Percentiles rank a stretch among this genome's conserved stretches.
These are phyloP conservation scores for Cyclopterus lumpus DNA, from an alignment of 2,797 vertebrate genomes.

Conservation along the genomic window DNA sequence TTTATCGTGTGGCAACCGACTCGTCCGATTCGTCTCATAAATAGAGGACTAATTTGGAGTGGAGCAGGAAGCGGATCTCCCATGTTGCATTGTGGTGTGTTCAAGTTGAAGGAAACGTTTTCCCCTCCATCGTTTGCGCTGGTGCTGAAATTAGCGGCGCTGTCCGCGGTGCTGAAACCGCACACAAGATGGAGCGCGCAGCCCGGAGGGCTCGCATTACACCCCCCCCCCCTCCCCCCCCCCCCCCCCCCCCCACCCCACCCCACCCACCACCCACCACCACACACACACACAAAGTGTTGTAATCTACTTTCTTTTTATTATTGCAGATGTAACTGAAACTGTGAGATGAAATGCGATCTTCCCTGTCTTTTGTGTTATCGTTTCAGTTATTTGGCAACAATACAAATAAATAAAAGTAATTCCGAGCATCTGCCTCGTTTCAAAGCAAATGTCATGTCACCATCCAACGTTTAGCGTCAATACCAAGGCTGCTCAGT, in stretches of 20 bases:
- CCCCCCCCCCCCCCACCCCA: too few relatives aligned
- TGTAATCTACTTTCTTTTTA: too few relatives aligned
- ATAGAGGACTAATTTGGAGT: background rate
- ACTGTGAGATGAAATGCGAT: background rate
- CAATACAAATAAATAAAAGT: too few relatives aligned
- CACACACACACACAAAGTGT: background rate
- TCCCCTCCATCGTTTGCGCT: background rate
- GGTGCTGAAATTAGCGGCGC: constrained; percentile 33
- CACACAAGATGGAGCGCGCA: background rate
- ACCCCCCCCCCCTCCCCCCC: too few relatives aligned
- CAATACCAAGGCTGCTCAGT: constrained; percentile 38
- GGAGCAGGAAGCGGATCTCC: background rate
- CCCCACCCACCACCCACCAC: too few relatives aligned
- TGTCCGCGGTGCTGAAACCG: constrained; percentile 72
- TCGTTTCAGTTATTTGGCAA: background rate
- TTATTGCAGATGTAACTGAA: background rate
- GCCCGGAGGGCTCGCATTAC: background rate
- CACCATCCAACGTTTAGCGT: constrained; percentile 25
- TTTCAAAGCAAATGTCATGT: background rate
- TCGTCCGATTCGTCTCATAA: background rate
- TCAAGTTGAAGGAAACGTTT: background rate
- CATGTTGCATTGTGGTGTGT: background rate
- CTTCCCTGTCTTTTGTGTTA: background rate
- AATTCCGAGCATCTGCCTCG: background rate
- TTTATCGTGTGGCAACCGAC: background rate